These are phyloP conservation scores for Oreochromis spilurus DNA, from an alignment of 2,113 vertebrate genomes.

Conservation along the genomic window DNA sequence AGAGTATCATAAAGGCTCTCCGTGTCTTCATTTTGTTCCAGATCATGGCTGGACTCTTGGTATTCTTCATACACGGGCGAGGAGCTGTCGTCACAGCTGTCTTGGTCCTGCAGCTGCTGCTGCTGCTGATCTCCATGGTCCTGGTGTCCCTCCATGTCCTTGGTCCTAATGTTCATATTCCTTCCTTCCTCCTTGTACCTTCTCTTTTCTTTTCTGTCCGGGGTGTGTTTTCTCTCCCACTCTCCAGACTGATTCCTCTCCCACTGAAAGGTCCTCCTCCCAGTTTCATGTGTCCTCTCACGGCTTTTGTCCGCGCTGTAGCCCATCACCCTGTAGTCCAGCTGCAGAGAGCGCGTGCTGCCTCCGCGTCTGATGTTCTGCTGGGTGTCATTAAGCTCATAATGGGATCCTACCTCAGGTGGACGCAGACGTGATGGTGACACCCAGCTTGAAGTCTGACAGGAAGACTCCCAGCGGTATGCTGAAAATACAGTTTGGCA, in stretches of 20 bases:
- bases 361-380: constrained; percentile 55
- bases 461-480: constrained; percentile 87
- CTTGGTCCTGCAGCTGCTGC: not conserved
- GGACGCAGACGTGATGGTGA: constrained; percentile 75
- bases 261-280: constrained; percentile 57
- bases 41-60: constrained; percentile 26
- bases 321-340: constrained; percentile 54
- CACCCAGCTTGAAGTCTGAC: constrained; percentile 89
- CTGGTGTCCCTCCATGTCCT: not conserved
- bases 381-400: constrained; percentile 29
- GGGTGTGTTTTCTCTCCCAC: constrained; percentile 45
- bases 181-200: not conserved
- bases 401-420: constrained; percentile 37
- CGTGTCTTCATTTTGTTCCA: not conserved
- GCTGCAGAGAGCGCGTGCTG: constrained; percentile 64
- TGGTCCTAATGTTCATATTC: not conserved
- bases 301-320: constrained; percentile 62
- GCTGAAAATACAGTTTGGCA: constrained; percentile 63
- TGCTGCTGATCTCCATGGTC: constrained; percentile 13
- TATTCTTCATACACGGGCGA: constrained; percentile 84
- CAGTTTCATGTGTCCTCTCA: constrained; percentile 49
- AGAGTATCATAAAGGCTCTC: constrained; percentile 81
- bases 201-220: constrained; percentile 22
- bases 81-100: constrained; percentile 71
- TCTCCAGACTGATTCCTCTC: constrained; percentile 63